These are phyloP conservation scores for Laspeyria flexula DNA, from an alignment of 2,888 invertebrate genomes.

Conservation along the genomic window DNA sequence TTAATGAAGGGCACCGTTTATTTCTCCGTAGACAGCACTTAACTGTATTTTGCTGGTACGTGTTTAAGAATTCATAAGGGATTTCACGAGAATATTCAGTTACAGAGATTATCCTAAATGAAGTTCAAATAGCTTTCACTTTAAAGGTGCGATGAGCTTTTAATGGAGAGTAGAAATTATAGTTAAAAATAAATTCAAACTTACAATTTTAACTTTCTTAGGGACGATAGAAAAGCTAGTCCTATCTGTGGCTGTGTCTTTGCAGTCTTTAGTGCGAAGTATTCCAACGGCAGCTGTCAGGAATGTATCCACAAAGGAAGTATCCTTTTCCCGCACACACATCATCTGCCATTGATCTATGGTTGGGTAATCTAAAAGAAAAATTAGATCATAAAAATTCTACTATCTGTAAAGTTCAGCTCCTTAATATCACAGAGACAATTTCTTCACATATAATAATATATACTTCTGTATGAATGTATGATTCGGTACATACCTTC, in stretches of 20 bases:
- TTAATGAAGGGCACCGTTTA: background rate
- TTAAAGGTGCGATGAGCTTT: too few species aligned
- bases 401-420: too few species aligned
- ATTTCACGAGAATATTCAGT: background rate
- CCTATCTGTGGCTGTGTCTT: conserved; percentile 86
- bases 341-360: conserved; percentile 94
- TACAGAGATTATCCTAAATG: background rate
- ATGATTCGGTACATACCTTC: conserved; percentile 77
- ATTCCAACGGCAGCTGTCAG: conserved; percentile 93
- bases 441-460: too few species aligned
- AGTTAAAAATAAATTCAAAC: background rate
- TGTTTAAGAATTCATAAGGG: background rate
- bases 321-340: conserved; percentile 93
- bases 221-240: conserved; percentile 90
- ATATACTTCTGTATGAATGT: background rate
- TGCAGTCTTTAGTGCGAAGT: conserved; percentile 86
- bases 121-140: background rate
- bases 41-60: background rate
- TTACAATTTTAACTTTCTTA: conserved; percentile 91
- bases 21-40: background rate
- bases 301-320: conserved; percentile 93
- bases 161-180: too few species aligned
- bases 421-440: too few species aligned
- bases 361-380: conserved; percentile 86
- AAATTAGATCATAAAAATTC: background rate